Evolutionary conservation across 2,888 invertebrate species (phyloP).

Genomic region (Tetanocera ferruginea): DNA sequence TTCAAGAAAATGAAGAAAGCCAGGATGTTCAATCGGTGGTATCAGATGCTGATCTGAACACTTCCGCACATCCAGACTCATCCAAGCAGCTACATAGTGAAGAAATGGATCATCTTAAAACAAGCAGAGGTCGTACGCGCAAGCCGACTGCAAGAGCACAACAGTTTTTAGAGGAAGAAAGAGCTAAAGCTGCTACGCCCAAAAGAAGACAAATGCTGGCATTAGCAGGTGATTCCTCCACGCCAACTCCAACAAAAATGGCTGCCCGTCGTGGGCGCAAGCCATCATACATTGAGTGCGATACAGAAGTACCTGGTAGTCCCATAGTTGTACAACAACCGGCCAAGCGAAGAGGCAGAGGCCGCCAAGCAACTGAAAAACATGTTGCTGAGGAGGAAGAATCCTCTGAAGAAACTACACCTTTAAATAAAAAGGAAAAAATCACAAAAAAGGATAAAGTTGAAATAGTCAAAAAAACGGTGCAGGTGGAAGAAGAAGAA

Average conservation of each 20-base stretch:
- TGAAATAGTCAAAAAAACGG: too few species aligned
- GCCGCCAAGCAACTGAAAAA: too few species aligned
- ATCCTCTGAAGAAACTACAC: too few species aligned
- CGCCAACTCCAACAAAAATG: constrained; percentile 29
- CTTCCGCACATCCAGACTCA: not conserved
- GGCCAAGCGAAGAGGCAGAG: too few species aligned
- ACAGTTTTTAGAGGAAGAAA: constrained; percentile 52
- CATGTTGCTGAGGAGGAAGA: too few species aligned
- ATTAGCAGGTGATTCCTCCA: not conserved
- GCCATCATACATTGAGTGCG: constrained; percentile 36
- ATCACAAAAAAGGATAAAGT: too few species aligned
- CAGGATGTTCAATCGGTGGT: not conserved
- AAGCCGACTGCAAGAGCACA: constrained; percentile 58
- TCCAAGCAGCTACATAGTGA: not conserved
- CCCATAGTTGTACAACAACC: constrained; percentile 19
- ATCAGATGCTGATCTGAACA: not conserved
- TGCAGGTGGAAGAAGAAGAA: too few species aligned
- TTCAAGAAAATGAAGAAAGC: constrained; percentile 14
- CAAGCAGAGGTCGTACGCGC: constrained; percentile 50
- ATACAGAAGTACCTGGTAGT: constrained; percentile 13
- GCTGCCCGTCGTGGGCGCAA: constrained; percentile 44
- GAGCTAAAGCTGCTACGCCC: constrained; percentile 49
- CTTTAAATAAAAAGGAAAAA: too few species aligned
- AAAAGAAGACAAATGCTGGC: constrained; percentile 43
- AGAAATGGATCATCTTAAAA: constrained; percentile 47